Evolutionary conservation across 2,888 invertebrate genomes (phyloP).

Genomic region (Lacanobia wlatinum): DNA sequence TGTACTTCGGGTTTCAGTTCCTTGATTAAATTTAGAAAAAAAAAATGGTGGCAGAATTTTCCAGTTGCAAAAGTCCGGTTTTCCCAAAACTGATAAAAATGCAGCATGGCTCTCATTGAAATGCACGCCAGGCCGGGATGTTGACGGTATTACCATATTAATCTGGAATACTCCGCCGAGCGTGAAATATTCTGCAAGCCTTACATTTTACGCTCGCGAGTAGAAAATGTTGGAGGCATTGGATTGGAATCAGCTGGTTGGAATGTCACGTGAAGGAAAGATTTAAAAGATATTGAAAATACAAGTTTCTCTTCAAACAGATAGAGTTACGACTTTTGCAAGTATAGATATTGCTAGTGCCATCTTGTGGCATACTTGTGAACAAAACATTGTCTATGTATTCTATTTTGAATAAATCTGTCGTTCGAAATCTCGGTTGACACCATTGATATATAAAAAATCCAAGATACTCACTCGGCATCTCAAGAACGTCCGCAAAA

Average conservation of each 20-base stretch:
- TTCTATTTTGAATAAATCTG: no score
- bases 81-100: slow-evolving; percentile 34
- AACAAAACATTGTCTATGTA: no score
- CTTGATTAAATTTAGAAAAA: not conserved
- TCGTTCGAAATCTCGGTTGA: no score
- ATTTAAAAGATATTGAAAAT: not conserved
- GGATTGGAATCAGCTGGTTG: slow-evolving; percentile 20
- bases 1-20: no score
- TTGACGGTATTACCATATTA: slow-evolving; percentile 54
- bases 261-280: not conserved
- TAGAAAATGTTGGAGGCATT: slow-evolving; percentile 21
- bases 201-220: slow-evolving; percentile 14
- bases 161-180: slow-evolving; percentile 41
- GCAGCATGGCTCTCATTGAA: slow-evolving; percentile 29
- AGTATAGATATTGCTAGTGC: no score
- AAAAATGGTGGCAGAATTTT: not conserved
- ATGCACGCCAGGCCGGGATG: slow-evolving; percentile 24
- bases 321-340: no score
- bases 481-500: no score
- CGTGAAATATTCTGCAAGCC: slow-evolving; percentile 38
- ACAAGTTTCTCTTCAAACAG: no score
- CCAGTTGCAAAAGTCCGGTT: not conserved
- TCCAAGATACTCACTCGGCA: no score
- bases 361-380: no score
- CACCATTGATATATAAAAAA: no score